Evolutionary conservation across 2,797 vertebrate species (phyloP).

Genomic region (Gymnoscopelus braueri): DNA sequence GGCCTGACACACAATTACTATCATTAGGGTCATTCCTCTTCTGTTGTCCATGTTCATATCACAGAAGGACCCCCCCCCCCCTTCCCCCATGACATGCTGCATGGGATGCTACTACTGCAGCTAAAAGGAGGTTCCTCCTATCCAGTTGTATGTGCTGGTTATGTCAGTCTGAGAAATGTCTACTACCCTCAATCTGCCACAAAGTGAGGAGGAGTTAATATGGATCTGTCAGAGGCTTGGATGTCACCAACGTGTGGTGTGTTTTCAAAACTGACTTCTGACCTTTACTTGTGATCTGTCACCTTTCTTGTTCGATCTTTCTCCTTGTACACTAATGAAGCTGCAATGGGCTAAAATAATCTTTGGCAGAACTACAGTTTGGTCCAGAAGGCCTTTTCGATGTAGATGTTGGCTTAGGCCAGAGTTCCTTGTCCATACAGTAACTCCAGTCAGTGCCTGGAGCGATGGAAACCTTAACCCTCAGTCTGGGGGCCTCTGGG

Average conservation of each 20-base stretch:
- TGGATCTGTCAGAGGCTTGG: neutral
- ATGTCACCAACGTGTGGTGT: neutral
- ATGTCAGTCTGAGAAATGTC: slow-evolving; percentile 10
- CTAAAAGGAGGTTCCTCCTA: slow-evolving; percentile 36
- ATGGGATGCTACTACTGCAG: slow-evolving; percentile 9
- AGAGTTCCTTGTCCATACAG: slow-evolving; percentile 32
- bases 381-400: slow-evolving; percentile 9
- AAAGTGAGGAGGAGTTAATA: slow-evolving; percentile 7
- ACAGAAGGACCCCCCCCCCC: slow-evolving; percentile 29
- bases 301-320: no score
- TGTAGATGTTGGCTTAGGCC: slow-evolving; percentile 33
- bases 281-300: neutral
- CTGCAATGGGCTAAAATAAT: neutral
- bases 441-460: slow-evolving; percentile 31
- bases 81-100: slow-evolving; percentile 23
- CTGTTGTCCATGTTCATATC: slow-evolving; percentile 49
- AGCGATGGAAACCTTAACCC: slow-evolving; percentile 52
- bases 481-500: slow-evolving; percentile 43
- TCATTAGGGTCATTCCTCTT: slow-evolving; percentile 70
- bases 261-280: no score
- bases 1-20: slow-evolving; percentile 63
- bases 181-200: neutral
- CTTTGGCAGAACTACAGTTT: slow-evolving; percentile 39
- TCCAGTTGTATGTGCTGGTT: slow-evolving; percentile 13
- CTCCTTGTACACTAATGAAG: no score